phyloP scores from a whole-genome alignment of 2,888 invertebrate genomes.

The Ceraclea dissimilis region DNA sequence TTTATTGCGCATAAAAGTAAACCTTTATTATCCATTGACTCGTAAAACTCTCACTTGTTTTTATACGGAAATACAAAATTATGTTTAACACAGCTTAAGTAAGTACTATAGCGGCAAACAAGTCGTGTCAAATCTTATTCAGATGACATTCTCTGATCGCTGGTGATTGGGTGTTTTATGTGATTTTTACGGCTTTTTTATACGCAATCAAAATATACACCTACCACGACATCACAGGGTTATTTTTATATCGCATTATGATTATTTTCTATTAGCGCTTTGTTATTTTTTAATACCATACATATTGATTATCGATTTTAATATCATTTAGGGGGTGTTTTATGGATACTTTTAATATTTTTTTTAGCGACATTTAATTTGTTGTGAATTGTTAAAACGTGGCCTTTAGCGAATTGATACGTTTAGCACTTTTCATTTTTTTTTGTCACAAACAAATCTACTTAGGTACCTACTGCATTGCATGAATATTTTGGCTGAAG shows the following conservation, averaged over 20 bases:
- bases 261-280: neutral
- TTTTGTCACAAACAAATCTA: no score
- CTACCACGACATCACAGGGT: no score
- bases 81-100: conserved; percentile 10
- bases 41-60: conserved; percentile 41
- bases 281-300: neutral
- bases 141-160: conserved; percentile 15
- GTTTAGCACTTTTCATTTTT: no score
- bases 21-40: conserved; percentile 48
- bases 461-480: no score
- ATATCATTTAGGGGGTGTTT: neutral
- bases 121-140: conserved; percentile 21
- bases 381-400: no score
- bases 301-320: neutral
- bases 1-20: conserved; percentile 52
- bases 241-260: neutral
- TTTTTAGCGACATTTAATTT: no score
- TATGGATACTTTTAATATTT: no score
- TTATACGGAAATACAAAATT: conserved; percentile 19
- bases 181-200: neutral
- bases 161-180: conserved; percentile 13
- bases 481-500: no score
- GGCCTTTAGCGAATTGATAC: no score
- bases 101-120: neutral
- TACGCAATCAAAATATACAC: no score